Base-by-base conservation (phyloP, 2,113 vertebrate species). In the Puntigrus tetrazona region DNA sequence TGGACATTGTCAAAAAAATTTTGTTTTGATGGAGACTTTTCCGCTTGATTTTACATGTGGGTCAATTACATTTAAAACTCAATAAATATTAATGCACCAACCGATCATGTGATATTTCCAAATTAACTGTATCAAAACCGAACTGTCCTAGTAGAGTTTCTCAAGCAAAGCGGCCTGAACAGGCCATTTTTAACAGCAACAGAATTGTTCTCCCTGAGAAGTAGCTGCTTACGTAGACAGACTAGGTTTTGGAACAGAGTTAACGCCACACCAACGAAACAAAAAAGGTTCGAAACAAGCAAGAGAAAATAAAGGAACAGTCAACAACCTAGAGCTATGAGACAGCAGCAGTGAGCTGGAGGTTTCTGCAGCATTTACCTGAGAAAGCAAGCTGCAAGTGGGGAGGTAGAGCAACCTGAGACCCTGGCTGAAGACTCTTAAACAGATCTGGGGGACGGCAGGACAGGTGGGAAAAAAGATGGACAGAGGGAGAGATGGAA, bases 391-490 rank as follows among this genome's bases (percentile, higher is more conserved):
- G 97, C 94, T 97, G 97, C 94, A 97, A 94, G 88, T 98, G 97
- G 94, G 96, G 92, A 96, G 97, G 96, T 94, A 98, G 95, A 95
- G 95, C 93, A 93, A 97, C 96, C 94, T 96, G 96, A 91, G 95
- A 94, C 94, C 97, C 96, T 91, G 97, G 96, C 94, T 98, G 97
- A 95, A 99, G 96, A 95, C 97, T 96, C 95, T 99, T 98, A 92
- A 97, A 96, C 92, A 99, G 95, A 95, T 98, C 97, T 99, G 92
- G 91, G 88, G n/a, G 47, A 78, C 2, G 36, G 74, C 47, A 45
- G 55, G 63, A 70, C 34, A 72, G 70, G n/a, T 45, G 67, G 36
- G 72, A 61, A 50, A 14, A 61, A 18, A 38, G 75, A 78, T 22
- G 83, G 29, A 81, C 31, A 61, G 61, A 59, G 25, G 16, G 34